Base-by-base conservation (phyloP, 2,797 vertebrate genomes). In the Danio jaintianensis region DNA sequence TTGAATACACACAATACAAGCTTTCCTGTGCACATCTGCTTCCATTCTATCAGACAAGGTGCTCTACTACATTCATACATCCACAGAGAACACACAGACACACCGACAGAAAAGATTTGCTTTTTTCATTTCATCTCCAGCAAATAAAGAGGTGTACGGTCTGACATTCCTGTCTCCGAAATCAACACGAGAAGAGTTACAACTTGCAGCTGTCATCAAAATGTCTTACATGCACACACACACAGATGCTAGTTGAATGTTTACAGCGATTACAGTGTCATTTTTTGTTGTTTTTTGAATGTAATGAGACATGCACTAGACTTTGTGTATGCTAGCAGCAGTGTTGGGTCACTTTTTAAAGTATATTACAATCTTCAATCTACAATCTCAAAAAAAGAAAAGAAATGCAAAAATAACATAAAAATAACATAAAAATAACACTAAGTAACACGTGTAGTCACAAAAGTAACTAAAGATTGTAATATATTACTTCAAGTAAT, bases 151-250 rank as follows among this genome's bases (percentile, higher is more conserved):
- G 56, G 45, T 71, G 67, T 53, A 36, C 67, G 22, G 67, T 38
- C 55, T 61, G 43, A 52, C 45, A 52, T 69, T 78, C 43, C 66
- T 42, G 45, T 59, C 29, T 67, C 58, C 0, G 8, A 77, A 56
- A 52, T 42, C 66, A 62, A 40, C 64, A 50, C 10, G n/a, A 62
- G 67, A 70, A 70, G 77, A 55, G 47, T 53, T 71, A 78, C 53
- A 78, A 22, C 76, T 59, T 78, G 66, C 29, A 61, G 43, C 76
- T 69, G 52, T 68, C 45, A 4, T 68, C 15, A 71, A 70, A 71
- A 62, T 56, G 11, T 67, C 63, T 47, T 45, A 68, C 10, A 20
- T 55, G 13, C 18, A 4, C 50, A 64, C 59, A 53, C 13, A 9
- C 7, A 40, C 50, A 4, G 15, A 76, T 11, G 20, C 18, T 45